Base-by-base conservation (phyloP, 1,140 invertebrate species). In the Pseudomyrmex pallidus region DNA sequence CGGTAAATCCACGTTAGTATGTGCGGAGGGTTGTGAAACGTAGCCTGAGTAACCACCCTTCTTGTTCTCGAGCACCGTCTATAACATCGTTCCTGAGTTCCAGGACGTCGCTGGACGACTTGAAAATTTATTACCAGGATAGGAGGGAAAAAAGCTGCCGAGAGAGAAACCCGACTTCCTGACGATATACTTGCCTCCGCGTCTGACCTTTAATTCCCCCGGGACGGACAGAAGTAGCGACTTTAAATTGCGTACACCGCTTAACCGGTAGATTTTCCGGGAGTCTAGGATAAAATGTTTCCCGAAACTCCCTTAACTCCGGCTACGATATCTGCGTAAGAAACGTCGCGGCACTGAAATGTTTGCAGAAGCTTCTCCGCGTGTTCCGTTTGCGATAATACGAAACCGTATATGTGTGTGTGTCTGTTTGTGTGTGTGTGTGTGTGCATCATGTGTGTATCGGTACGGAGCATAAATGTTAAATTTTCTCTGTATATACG, bases 1-100 rank as follows among this genome's bases (percentile, higher is more conserved):
- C 87, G 74, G 85, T 89, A 89, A 89, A 89, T 89, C 88, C 84
- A 90, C 85, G 88, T 90, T 90, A 90, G 89, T 90, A 90, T 88
- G 88, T 90, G 88, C 87, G 54, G 78, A 87, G 87, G 86, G 82
- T 90, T 68, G 89, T 74, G 73, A 83, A 35, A 66, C 62, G 85
- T 86, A 86, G 54, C 63, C 85, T 72, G 85, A 90, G 84, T 89
- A 86, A 89, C 87, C 87, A 89, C 87, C 87, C 88, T 89, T 86
- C 88, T 89, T 89, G 88, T 89, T 89, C 84, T 89, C 85, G 87
- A 89, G 87, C 87, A 84, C 86, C 88, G 85, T 89, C 88, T 86
- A 77, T 89, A 89, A 89, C 87, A 84, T 89, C 82, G 87, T 89
- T 86, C 72, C 88, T 35, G 87, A 89, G 87, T 89, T 89, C 82